phyloP scores from a whole-genome alignment of 2,888 invertebrate genomes.

The Camponotus fellah region DNA sequence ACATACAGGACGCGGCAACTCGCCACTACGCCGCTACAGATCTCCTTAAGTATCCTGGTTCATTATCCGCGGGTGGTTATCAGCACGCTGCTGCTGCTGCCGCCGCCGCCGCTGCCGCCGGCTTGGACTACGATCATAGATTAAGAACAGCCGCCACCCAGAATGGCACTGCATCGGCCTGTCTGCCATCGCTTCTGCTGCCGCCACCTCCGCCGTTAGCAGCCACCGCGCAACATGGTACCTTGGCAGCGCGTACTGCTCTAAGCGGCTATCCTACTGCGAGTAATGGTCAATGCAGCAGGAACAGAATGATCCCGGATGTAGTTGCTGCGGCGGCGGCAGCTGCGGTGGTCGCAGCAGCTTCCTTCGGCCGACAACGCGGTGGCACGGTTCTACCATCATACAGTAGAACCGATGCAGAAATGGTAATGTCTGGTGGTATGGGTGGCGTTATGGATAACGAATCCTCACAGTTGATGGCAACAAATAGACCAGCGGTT shows the following conservation, averaged over 20 bases:
- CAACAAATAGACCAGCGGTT: background rate
- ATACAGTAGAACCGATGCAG: slow-evolving; percentile 46
- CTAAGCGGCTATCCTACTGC: slow-evolving; percentile 46
- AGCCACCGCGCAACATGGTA: slow-evolving; percentile 49
- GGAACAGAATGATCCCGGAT: slow-evolving; percentile 72
- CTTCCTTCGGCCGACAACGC: slow-evolving; percentile 69
- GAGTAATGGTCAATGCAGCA: slow-evolving; percentile 56
- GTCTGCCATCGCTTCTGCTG: slow-evolving; percentile 57
- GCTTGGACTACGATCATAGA: slow-evolving; percentile 58
- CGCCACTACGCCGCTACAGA: slow-evolving; percentile 56
- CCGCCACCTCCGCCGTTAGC: slow-evolving; percentile 49
- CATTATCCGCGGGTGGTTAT: slow-evolving; percentile 30
- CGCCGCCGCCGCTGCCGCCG: slow-evolving; percentile 9
- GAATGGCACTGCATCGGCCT: slow-evolving; percentile 12
- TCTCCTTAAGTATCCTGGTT: slow-evolving; percentile 60
- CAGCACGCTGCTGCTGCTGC: slow-evolving; percentile 51
- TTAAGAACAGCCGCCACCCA: slow-evolving; percentile 44
- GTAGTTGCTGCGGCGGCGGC: slow-evolving; percentile 76
- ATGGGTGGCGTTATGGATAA: slow-evolving; percentile 41
- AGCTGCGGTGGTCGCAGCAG: slow-evolving; percentile 73
- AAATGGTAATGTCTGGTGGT: slow-evolving; percentile 31
- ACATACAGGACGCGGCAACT: slow-evolving; percentile 58
- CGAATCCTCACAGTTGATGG: slow-evolving; percentile 26
- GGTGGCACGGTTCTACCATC: slow-evolving; percentile 47
- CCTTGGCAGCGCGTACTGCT: slow-evolving; percentile 37